Evolutionary conservation across 2,797 vertebrate genomes (phyloP).

Genomic region (Poliocrania exsul): DNA sequence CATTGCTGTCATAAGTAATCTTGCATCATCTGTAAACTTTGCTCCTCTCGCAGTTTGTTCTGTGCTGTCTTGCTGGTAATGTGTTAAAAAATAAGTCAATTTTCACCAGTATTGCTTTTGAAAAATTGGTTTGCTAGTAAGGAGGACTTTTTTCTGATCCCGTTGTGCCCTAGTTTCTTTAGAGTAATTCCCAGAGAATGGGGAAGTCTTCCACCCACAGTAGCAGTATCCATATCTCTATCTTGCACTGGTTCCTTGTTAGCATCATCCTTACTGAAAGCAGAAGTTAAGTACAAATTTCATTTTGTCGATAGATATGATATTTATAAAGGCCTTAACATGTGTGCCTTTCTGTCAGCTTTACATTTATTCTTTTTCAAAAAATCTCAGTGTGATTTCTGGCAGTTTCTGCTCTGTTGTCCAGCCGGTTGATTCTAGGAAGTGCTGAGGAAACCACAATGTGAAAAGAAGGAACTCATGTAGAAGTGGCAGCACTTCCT

Average conservation of each 20-base stretch:
- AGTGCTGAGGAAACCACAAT: slow-evolving; percentile 30
- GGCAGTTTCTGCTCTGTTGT: not conserved
- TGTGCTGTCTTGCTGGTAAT: not conserved
- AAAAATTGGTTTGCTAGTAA: not conserved
- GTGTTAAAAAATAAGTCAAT: not conserved
- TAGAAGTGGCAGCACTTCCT: not conserved
- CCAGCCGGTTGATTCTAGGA: not conserved
- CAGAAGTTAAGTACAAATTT: not conserved
- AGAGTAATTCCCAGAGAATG: not conserved
- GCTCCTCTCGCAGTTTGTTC: not conserved
- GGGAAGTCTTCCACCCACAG: not conserved
- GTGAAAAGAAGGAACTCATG: not conserved
- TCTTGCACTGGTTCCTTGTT: not conserved
- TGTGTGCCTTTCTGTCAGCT: not conserved
- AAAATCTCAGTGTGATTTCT: not conserved
- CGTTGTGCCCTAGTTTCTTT: not conserved
- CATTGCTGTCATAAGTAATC: not conserved
- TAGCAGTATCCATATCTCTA: not conserved
- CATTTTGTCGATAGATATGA: not conserved
- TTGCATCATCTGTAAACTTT: slow-evolving; percentile 36
- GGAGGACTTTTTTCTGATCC: not conserved
- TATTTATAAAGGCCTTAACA: not conserved
- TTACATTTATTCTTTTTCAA: not conserved
- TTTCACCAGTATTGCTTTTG: not conserved
- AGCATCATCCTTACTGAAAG: not conserved